Evolutionary conservation across 37 sponge, comb jelly and placozoan species (phyloP).

Genomic region (Spongilla lacustris): DNA sequence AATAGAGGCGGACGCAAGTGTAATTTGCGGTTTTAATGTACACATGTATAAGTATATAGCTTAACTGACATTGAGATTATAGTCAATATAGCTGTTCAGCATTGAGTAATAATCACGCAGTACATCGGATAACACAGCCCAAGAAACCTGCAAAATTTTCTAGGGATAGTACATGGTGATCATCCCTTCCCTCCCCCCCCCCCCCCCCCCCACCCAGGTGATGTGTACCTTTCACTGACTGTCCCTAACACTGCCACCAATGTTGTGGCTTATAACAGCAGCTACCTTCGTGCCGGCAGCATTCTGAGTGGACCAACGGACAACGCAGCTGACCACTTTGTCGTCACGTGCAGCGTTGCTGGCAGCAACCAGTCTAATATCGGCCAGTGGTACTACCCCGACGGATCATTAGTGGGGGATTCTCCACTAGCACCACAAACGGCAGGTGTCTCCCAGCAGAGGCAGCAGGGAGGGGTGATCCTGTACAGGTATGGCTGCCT

Average conservation of each 20-base stretch:
- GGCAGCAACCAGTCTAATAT: background rate
- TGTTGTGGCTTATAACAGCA: background rate
- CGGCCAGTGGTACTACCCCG: background rate
- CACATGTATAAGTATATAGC: no score
- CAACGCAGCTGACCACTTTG: background rate
- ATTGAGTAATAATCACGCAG: no score
- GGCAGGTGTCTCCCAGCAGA: background rate
- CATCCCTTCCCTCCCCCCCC: background rate
- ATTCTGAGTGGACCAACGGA: background rate
- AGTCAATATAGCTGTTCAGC: no score
- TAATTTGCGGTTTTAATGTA: no score
- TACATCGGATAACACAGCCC: no score
- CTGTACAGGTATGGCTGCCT: background rate
- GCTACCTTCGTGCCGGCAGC: background rate
- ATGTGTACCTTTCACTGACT: background rate
- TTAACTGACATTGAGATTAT: no score
- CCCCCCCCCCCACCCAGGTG: background rate
- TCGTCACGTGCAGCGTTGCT: background rate
- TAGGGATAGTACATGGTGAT: no score
- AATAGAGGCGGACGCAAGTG: no score
- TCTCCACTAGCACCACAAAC: background rate
- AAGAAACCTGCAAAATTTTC: no score
- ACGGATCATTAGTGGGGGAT: background rate
- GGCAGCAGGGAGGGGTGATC: background rate
- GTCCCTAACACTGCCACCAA: background rate